These are phyloP conservation scores for Brachypodius melanocephalos DNA, from an alignment of 2,113 vertebrate species.

Conservation along the genomic window DNA sequence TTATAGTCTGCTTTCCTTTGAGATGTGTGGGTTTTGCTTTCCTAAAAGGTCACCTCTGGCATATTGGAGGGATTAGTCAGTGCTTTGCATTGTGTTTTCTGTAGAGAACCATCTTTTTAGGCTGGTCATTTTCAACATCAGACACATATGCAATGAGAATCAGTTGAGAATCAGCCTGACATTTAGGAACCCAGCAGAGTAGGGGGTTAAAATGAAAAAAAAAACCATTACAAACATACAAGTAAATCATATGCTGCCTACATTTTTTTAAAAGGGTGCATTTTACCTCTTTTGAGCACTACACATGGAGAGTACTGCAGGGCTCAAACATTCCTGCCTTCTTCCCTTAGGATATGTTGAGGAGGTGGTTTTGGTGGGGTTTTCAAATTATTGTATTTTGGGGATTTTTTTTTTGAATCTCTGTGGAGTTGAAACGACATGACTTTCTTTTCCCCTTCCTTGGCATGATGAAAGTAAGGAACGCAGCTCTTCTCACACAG, in stretches of 20 bases:
- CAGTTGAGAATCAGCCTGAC: not conserved
- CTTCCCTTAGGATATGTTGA: not conserved
- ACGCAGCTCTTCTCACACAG: not conserved
- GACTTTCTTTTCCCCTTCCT: not conserved
- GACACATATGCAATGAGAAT: not conserved
- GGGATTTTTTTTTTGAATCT: not conserved
- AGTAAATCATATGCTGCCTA: fast-evolving
- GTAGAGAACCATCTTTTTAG: not conserved
- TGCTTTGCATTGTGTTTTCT: not conserved
- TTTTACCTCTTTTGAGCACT: not conserved
- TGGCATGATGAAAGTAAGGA: not conserved
- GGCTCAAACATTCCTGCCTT: not conserved
- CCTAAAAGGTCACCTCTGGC: not conserved
- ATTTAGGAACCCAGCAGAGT: not conserved
- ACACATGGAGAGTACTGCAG: fast-evolving
- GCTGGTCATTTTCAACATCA: not conserved
- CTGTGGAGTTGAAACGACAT: not conserved
- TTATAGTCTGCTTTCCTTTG: not conserved
- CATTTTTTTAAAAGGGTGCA: fast-evolving
- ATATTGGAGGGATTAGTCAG: not conserved
- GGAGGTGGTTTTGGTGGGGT: not conserved
- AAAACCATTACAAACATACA: not conserved
- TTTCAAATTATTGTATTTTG: not conserved
- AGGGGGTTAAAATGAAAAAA: not conserved
- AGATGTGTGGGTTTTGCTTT: not conserved